These are phyloP conservation scores for Itoplectis maculator DNA, from an alignment of 2,888 invertebrate species.

Conservation along the genomic window DNA sequence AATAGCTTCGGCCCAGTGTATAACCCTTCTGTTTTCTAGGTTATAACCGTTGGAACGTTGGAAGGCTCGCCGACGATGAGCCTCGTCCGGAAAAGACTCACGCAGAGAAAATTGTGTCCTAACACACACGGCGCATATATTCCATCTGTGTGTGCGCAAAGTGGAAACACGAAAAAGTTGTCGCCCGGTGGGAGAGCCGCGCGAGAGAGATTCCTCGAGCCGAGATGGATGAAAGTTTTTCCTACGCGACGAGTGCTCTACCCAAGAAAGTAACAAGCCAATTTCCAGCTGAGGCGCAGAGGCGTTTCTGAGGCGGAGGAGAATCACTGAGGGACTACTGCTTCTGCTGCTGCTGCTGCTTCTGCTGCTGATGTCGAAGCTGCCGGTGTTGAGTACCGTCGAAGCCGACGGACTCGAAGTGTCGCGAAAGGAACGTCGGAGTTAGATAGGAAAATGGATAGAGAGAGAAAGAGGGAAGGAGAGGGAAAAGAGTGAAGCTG, in stretches of 20 bases:
- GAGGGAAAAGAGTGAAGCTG: neutral
- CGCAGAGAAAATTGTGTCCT: no score
- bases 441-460: conserved; percentile 21
- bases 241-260: conserved; percentile 18
- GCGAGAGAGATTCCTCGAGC: neutral
- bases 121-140: neutral
- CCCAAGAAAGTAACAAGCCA: conserved; percentile 67
- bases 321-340: neutral
- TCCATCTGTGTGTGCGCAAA: conserved; percentile 8
- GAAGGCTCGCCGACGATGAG: no score
- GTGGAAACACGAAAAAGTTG: conserved; percentile 63
- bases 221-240: conserved; percentile 70
- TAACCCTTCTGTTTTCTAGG: neutral
- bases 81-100: no score
- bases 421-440: conserved; percentile 17
- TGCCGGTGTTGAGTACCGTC: neutral
- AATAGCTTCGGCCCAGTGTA: neutral
- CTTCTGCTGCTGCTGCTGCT: neutral
- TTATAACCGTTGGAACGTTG: no score
- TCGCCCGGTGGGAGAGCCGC: conserved; percentile 60
- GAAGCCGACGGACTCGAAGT: conserved; percentile 14
- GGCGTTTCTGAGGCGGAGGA: conserved; percentile 8
- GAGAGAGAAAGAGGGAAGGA: neutral
- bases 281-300: conserved; percentile 51
- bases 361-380: neutral